Percentiles rank a stretch among this genome's conserved stretches.
Conservation (phyloP, 1,140 invertebrate genomes). For the Aplysia californica region DNA sequence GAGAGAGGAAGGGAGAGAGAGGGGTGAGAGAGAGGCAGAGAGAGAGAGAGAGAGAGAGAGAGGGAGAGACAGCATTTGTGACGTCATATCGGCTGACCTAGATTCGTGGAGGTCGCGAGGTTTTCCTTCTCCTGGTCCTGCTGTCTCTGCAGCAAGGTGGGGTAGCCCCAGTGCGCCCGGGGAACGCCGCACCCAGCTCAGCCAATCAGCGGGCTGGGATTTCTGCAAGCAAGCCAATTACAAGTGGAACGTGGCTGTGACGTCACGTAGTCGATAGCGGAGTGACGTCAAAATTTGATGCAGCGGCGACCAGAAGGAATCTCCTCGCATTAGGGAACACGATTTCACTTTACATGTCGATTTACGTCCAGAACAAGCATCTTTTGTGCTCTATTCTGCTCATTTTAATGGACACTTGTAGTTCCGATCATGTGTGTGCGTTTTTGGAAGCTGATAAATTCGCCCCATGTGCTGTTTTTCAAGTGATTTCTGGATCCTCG, state of each 20-base stretch:
- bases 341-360: background rate
- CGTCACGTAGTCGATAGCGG: conserved; percentile 16
- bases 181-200: background rate
- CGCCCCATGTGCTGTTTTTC: no score
- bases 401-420: background rate
- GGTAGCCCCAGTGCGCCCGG: background rate
- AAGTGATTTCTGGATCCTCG: no score
- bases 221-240: conserved; percentile 23
- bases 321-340: background rate
- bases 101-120: conserved; percentile 2
- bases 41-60: conserved; percentile 12
- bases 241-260: background rate
- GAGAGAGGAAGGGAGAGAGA: conserved; percentile 3
- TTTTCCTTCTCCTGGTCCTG: background rate
- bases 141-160: no score
- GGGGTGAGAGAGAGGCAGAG: background rate
- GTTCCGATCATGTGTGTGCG: background rate
- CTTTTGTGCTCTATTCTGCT: background rate
- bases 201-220: conserved; percentile 19
- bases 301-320: background rate
- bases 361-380: background rate
- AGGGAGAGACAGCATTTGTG: conserved; percentile 12
- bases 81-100: conserved; percentile 22
- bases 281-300: conserved; percentile 22
- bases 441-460: background rate